A percentile compares a stretch with the other conserved stretches of the same genome.
phyloP scores from a whole-genome alignment of 2,797 vertebrate species.

The Premnoplex brunnescens region DNA sequence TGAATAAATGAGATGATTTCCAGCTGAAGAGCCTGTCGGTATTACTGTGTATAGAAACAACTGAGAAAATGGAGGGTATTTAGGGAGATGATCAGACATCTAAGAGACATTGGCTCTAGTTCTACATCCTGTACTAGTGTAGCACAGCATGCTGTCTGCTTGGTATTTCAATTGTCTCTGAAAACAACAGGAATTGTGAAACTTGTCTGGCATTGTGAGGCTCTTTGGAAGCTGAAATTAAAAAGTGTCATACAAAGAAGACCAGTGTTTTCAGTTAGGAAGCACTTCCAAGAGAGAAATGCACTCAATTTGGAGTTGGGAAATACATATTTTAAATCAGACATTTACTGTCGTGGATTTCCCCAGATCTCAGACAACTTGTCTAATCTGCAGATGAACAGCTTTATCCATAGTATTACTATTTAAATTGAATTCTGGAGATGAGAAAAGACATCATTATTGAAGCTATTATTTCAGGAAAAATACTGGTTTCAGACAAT shows the following conservation, averaged over 20 bases:
- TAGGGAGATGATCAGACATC: not conserved
- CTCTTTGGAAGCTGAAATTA: not conserved
- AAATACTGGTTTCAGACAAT: not conserved
- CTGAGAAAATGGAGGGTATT: not conserved
- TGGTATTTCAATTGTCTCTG: not conserved
- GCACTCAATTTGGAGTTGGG: not conserved
- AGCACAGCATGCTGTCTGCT: not conserved
- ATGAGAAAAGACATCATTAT: not conserved
- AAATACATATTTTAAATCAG: not conserved
- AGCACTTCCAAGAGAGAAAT: not conserved
- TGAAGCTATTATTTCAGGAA: not conserved
- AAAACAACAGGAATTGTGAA: constrained; percentile 8
- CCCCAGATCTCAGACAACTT: not conserved
- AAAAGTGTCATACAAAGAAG: not conserved
- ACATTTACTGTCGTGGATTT: not conserved
- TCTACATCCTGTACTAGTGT: not conserved
- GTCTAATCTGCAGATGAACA: not conserved
- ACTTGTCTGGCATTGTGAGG: not conserved
- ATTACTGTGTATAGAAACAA: not conserved
- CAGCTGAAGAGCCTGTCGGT: not conserved
- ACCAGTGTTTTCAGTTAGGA: not conserved
- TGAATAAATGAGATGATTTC: not conserved
- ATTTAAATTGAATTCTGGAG: not conserved
- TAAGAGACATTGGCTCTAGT: not conserved
- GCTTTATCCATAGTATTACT: not conserved